These are phyloP conservation scores for Ptilodon capucinus DNA, from an alignment of 2,888 invertebrate genomes.

Conservation along the genomic window DNA sequence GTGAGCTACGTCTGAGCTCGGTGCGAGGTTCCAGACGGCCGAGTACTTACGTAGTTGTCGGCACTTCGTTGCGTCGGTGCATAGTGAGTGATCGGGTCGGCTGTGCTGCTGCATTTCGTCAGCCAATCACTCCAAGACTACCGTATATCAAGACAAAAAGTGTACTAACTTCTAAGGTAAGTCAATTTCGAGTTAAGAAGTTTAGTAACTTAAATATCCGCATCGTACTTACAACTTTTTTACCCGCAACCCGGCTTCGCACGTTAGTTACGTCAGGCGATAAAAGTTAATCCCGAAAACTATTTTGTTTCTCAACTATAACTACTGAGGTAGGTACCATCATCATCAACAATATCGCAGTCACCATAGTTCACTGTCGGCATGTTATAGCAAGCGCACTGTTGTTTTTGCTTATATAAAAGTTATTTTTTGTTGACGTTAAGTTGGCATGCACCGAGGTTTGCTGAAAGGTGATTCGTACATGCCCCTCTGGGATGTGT, in stretches of 20 bases:
- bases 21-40: conserved; percentile 20
- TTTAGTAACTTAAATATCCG: conserved; percentile 5
- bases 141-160: conserved; percentile 7
- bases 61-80: conserved; percentile 28
- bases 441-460: conserved; percentile 84
- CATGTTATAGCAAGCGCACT: conserved; percentile 13
- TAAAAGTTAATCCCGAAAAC: conserved; percentile 35
- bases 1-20: conserved; percentile 46
- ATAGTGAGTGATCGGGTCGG: conserved; percentile 14
- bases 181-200: not conserved
- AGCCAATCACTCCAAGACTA: conserved; percentile 7
- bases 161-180: conserved; percentile 21
- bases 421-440: conserved; percentile 50
- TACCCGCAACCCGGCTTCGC: conserved; percentile 33
- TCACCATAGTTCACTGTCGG: not conserved
- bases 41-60: conserved; percentile 26
- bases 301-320: conserved; percentile 25
- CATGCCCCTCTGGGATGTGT: conserved; percentile 84
- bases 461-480: conserved; percentile 84
- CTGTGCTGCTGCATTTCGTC: conserved; percentile 15
- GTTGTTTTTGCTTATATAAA: conserved; percentile 38
- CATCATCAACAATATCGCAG: conserved; percentile 1
- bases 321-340: conserved; percentile 5
- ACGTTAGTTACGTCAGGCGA: conserved; percentile 28
- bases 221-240: conserved; percentile 2